Base-by-base conservation (phyloP, 2,888 invertebrate species). In the Heliconius ismenius region DNA sequence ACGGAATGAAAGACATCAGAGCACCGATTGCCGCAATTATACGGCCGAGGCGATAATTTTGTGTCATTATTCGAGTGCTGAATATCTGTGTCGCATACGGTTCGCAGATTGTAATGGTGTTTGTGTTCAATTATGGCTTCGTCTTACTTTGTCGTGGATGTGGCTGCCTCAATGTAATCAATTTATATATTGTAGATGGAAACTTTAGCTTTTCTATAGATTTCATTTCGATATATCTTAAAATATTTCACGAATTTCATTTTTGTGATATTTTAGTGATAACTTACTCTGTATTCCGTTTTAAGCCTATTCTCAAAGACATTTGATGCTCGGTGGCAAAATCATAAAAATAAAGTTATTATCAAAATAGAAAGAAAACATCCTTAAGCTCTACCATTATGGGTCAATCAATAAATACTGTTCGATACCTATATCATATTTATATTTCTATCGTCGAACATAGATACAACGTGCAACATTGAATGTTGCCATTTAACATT, bases 21-120 rank as follows among this genome's bases (percentile, higher is more conserved):
- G 85, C 83, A 84, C 85, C 86, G 87, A 90, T 87, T 84, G 86
- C 82, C 84, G 86, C 87, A 88, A 91, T 90, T 89, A 89, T 89
- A 87, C 83, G 88, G 88, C 85, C 86, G 82, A 83, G 83, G 84
- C 80, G 88, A 91, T 91, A 88, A 91, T 90, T 91, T 86, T 86
- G 86, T 83, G 81, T 88, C 88, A 91, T 91, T 91, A 91, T 87
- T 86, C 81, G 79, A 76, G 76, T 79, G 78, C 73, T 79, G 80
- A 73, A 77, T 81, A 81, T 81, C 79, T 79, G 80, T 82, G 82
- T 81, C 80, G 80, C 77, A 64, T 78, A 80, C 80, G 79, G 80
- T 80, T 77, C 73, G 79, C 79, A 79, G 79, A 78, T 79, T 78
- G 76, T 76, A 77, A 80, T 76, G 79, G 81, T 76, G 76, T 77